Base-by-base conservation (phyloP, 2,888 invertebrate species). In the Sicus ferrugineus region DNA sequence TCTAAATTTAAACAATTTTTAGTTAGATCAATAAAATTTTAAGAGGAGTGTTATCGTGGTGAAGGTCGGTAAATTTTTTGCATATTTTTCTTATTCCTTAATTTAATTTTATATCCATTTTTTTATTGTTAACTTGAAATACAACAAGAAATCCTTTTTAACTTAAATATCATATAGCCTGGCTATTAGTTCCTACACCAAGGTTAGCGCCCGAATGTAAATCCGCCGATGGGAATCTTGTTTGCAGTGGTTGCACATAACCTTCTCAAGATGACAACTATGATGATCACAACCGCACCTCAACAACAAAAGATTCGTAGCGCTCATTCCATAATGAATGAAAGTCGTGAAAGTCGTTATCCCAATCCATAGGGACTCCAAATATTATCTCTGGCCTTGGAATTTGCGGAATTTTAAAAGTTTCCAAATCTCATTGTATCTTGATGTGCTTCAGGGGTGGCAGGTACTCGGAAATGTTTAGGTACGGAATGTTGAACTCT, bases 171-270 rank as follows among this genome's bases (percentile, higher is more conserved):
- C 5, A 21, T 52, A 5, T 19, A 46, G 46, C 46, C 46, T 52
- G 19, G 50, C 21, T 52, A 52, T 21, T 52, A 21, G n/a, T 52
- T 52, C 5, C 21, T 52, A 52, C 19, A 52, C 23, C 21, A 52
- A 52, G 50, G 50, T 52, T 52, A 52, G 50, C 50, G 50, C 50
- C 50, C 50, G 50, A 52, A 52, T 52, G 50, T 11, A 52, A 52
- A 52, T 52, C 50, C 50, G 50, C 50, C 50, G 50, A 52, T 21
- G 21, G 50, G 50, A n/a, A 52, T 52, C 21, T 21, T 52, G 4
- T 11, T 21, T 52, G 4, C 50, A 52, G 50, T 52, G 19, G 50
- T 52, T 21, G 4, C 50, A 52, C 50, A 52, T 52, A 21, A 52
- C 11, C 50, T 46, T 46, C 46, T 52, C 50, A 52, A 52, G 50